Evolutionary conservation across 2,113 vertebrate species (phyloP).

Genomic region (Nyctereutes procyonoides): DNA sequence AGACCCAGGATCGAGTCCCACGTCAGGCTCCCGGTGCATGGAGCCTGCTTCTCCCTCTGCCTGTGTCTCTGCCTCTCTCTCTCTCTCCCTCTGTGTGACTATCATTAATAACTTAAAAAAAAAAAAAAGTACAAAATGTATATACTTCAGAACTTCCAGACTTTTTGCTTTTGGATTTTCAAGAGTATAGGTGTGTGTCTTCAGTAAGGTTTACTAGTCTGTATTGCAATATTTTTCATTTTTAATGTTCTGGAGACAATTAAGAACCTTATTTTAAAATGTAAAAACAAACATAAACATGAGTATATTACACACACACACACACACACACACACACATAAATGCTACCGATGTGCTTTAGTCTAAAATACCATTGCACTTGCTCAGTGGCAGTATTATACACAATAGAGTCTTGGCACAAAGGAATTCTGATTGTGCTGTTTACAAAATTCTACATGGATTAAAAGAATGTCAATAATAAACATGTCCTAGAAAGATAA

Average conservation of each 20-base stretch:
- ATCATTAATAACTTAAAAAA: too few relatives aligned
- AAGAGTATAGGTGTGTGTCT: not conserved
- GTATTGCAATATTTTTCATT: not conserved
- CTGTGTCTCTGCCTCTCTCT: too few relatives aligned
- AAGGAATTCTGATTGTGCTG: slow-evolving; percentile 82
- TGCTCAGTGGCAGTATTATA: slow-evolving; percentile 74
- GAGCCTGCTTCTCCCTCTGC: too few relatives aligned
- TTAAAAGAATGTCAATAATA: slow-evolving; percentile 54
- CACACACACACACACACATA: not conserved
- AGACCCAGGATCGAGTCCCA: too few relatives aligned
- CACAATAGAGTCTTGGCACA: slow-evolving; percentile 83
- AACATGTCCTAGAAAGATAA: slow-evolving; percentile 19
- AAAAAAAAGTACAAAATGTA: slow-evolving; percentile 7
- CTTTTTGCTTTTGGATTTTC: slow-evolving; percentile 27
- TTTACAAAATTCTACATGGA: slow-evolving; percentile 76
- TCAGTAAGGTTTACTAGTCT: not conserved
- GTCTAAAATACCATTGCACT: slow-evolving; percentile 51
- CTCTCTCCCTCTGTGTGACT: too few relatives aligned
- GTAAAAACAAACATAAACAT: not conserved
- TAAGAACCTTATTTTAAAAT: slow-evolving; percentile 23
- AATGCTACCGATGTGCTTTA: slow-evolving; percentile 9
- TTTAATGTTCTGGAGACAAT: slow-evolving; percentile 49
- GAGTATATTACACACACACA: not conserved
- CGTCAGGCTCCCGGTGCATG: too few relatives aligned
- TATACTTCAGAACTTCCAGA: not conserved